These are phyloP conservation scores for Dicranocentrus wangi DNA, from an alignment of 2,888 invertebrate species.

Conservation along the genomic window DNA sequence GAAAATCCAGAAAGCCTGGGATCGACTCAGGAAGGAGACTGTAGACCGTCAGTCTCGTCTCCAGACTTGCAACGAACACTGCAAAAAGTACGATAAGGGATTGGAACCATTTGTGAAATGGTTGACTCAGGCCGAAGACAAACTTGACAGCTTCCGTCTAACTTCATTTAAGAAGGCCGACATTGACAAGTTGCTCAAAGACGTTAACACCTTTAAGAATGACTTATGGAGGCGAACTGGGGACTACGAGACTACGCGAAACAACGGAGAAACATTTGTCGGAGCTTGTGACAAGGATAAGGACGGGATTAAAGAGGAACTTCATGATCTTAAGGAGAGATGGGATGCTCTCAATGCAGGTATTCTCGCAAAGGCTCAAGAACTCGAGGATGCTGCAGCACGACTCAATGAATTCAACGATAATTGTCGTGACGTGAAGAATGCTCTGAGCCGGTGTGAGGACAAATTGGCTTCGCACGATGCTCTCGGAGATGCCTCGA, in stretches of 20 bases:
- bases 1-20: conserved; percentile 92
- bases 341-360: conserved; percentile 94
- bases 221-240: conserved; percentile 95
- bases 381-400: conserved; percentile 86
- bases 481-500: conserved; percentile 83
- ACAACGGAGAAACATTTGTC: conserved; percentile 90
- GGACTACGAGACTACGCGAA: conserved; percentile 91
- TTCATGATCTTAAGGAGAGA: conserved; percentile 86
- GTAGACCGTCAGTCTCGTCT: conserved; percentile 89
- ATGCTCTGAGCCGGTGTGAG: conserved; percentile 89
- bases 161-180: conserved; percentile 86
- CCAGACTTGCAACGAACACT: conserved; percentile 91
- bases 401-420: conserved; percentile 72
- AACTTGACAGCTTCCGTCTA: conserved; percentile 85
- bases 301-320: conserved; percentile 88
- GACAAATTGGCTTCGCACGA: conserved; percentile 86
- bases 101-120: conserved; percentile 91
- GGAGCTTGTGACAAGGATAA: conserved; percentile 92
- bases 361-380: conserved; percentile 84
- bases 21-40: conserved; percentile 89
- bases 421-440: conserved; percentile 87
- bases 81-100: conserved; percentile 89
- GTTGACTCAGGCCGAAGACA: conserved; percentile 90
- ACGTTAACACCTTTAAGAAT: conserved; percentile 90
- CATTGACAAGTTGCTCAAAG: conserved; percentile 89